Conservation (phyloP, 2,113 vertebrate species). For the Campylomormyrus numenius region DNA sequence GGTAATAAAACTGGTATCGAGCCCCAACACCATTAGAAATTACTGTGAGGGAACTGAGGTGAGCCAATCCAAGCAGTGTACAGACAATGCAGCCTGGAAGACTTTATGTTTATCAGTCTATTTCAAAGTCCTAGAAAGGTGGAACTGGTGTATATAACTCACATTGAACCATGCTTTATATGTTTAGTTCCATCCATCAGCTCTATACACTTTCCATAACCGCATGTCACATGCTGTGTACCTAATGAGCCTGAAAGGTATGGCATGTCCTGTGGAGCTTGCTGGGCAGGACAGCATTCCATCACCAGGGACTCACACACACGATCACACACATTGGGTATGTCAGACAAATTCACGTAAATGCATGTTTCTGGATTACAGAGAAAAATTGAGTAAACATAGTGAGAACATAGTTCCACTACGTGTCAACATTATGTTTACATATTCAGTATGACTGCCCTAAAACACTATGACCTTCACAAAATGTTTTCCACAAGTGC, state of each 20-base stretch:
- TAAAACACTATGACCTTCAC: background rate
- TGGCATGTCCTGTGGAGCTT: background rate
- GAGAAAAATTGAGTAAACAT: background rate
- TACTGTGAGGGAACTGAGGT: background rate
- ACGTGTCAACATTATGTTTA: background rate
- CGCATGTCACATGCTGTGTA: background rate
- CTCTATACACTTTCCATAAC: background rate
- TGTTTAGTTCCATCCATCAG: background rate
- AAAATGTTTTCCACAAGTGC: background rate
- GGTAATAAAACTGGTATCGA: background rate
- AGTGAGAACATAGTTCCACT: background rate
- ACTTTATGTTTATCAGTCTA: background rate
- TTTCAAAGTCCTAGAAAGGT: background rate
- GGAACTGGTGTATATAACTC: background rate
- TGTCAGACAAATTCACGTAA: background rate
- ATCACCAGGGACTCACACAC: background rate
- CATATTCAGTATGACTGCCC: background rate
- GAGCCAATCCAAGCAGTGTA: background rate
- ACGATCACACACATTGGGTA: background rate
- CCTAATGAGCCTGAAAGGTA: background rate
- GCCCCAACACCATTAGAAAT: background rate
- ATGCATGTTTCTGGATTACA: background rate
- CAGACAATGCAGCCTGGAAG: background rate
- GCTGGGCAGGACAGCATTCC: background rate
- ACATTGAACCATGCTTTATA: background rate